Conservation (phyloP, 2,888 invertebrate species). For the Microctonus hyperodae region DNA sequence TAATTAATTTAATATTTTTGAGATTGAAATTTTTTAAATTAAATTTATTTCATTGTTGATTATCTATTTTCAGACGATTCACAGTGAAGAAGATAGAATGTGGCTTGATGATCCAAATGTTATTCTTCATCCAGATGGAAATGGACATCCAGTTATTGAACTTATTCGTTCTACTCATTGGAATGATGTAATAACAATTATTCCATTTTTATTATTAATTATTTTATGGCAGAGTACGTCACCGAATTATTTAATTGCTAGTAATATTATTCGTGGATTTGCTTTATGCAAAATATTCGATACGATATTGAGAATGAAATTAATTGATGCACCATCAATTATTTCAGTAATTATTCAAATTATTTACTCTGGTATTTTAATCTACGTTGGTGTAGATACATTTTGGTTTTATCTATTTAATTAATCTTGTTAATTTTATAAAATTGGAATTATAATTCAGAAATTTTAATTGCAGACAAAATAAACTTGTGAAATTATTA, state of each 20-base stretch:
- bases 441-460: background rate
- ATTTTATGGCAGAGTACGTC: conserved; percentile 48
- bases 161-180: conserved; percentile 49
- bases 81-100: conserved; percentile 54
- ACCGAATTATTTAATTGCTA: conserved; percentile 37
- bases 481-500: background rate
- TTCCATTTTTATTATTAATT: conserved; percentile 46
- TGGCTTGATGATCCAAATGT: conserved; percentile 48
- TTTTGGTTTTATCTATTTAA: background rate
- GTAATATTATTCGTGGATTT: conserved; percentile 41
- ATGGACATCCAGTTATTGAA: conserved; percentile 52
- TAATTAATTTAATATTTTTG: conserved; percentile 6
- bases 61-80: conserved; percentile 47
- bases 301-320: conserved; percentile 43
- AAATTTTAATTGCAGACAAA: background rate
- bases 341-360: conserved; percentile 12
- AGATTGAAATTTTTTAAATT: background rate
- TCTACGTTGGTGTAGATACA: conserved; percentile 28
- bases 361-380: conserved; percentile 30
- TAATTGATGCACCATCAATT: conserved; percentile 31
- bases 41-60: background rate
- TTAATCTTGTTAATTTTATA: background rate
- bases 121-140: conserved; percentile 45
- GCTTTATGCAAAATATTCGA: conserved; percentile 41
- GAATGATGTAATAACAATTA: conserved; percentile 44